These are phyloP conservation scores for Gymnodraco acuticeps DNA, from an alignment of 2,797 vertebrate genomes.

Conservation along the genomic window DNA sequence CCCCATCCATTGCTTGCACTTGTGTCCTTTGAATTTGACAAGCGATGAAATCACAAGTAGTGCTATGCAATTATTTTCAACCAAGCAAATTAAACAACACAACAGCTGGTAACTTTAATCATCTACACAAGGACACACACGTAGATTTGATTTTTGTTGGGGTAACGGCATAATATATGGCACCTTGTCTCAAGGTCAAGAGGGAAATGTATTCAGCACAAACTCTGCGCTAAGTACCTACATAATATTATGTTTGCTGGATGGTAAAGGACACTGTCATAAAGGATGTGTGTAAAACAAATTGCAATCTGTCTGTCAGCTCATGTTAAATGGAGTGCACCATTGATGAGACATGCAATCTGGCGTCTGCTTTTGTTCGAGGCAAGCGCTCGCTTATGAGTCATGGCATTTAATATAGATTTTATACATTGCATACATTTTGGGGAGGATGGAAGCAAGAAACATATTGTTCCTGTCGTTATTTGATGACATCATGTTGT, in stretches of 20 bases:
- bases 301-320: constrained; percentile 80
- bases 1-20: constrained; percentile 27
- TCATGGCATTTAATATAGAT: constrained; percentile 68
- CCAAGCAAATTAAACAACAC: constrained; percentile 69
- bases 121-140: constrained; percentile 68
- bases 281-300: constrained; percentile 78
- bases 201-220: constrained; percentile 56
- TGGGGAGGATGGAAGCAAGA: constrained; percentile 44
- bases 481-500: constrained; percentile 47
- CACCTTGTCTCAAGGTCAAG: constrained; percentile 78
- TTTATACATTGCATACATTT: constrained; percentile 66
- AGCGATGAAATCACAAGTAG: constrained; percentile 47
- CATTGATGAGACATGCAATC: constrained; percentile 77
- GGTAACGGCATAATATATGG: constrained; percentile 57
- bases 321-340: constrained; percentile 78
- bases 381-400: constrained; percentile 54
- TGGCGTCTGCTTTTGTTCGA: constrained; percentile 71
- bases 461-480: constrained; percentile 41
- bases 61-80: constrained; percentile 64
- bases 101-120: constrained; percentile 79
- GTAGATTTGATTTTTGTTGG: constrained; percentile 64
- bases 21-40: constrained; percentile 63
- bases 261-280: constrained; percentile 71
- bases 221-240: constrained; percentile 65
- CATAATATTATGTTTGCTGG: constrained; percentile 64